A percentile compares a stretch with the other conserved stretches of the same genome.
phyloP scores from a whole-genome alignment of 2,888 invertebrate genomes.

The Agrochola lota region DNA sequence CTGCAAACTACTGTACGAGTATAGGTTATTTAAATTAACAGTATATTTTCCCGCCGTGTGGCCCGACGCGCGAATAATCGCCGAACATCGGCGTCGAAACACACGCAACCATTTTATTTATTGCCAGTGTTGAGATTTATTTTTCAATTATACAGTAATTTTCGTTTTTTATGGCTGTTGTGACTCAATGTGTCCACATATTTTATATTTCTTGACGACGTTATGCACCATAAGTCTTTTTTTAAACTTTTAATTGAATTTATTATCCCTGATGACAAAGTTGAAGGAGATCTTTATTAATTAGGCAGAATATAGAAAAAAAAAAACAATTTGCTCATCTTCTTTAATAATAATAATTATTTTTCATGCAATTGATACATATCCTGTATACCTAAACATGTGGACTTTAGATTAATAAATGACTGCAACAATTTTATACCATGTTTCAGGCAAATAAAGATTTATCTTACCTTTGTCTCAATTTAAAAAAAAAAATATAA shows the following conservation, averaged over 20 bases:
- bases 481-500: too few species aligned
- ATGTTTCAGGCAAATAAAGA: too few species aligned
- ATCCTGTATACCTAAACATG: too few species aligned
- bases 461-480: too few species aligned
- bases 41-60: slow-evolving; percentile 57
- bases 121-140: slow-evolving; percentile 55
- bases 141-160: slow-evolving; percentile 65
- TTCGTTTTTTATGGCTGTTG: slow-evolving; percentile 60
- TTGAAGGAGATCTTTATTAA: background rate
- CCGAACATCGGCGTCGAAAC: slow-evolving; percentile 33
- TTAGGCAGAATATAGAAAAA: background rate
- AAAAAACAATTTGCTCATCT: too few species aligned
- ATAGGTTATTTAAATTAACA: slow-evolving; percentile 62
- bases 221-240: slow-evolving; percentile 21
- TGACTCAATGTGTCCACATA: slow-evolving; percentile 45
- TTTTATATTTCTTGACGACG: slow-evolving; percentile 44
- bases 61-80: slow-evolving; percentile 45
- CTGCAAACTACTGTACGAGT: background rate
- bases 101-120: slow-evolving; percentile 62
- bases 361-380: too few species aligned
- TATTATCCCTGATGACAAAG: slow-evolving; percentile 9
- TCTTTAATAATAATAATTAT: too few species aligned
- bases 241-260: slow-evolving; percentile 48
- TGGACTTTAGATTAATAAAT: too few species aligned
- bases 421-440: too few species aligned